Conservation (phyloP, 2,888 invertebrate genomes). For the Ptilodon capucinus region DNA sequence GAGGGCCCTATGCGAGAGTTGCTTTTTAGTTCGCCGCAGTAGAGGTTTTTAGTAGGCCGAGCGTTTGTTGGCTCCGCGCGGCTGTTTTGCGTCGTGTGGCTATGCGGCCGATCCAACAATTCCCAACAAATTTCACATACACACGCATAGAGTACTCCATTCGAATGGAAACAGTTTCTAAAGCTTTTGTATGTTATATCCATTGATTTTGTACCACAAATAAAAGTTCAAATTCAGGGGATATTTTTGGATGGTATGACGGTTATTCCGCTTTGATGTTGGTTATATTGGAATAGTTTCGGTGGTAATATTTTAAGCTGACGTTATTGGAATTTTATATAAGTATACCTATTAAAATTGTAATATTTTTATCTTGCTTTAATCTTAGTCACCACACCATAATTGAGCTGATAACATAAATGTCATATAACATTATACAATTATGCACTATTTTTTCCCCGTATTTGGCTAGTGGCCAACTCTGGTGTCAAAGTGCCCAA, state of each 20-base stretch:
- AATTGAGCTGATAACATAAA: no score
- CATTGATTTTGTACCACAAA: background rate
- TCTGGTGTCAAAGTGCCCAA: no score
- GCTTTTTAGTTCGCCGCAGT: slow-evolving; percentile 47
- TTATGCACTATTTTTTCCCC: no score
- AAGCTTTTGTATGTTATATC: background rate
- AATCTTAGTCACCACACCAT: no score
- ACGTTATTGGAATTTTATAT: background rate
- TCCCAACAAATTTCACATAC: background rate
- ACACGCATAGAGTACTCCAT: background rate
- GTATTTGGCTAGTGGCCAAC: no score
- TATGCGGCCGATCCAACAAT: background rate
- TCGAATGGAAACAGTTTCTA: background rate
- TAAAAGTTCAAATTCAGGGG: background rate
- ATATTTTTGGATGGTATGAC: background rate
- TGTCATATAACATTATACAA: no score
- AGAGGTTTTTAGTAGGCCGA: slow-evolving; percentile 46
- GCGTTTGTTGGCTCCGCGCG: slow-evolving; percentile 28
- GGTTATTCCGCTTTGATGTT: background rate
- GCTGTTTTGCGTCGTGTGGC: background rate
- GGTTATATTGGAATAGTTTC: background rate
- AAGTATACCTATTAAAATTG: no score
- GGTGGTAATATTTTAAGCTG: background rate
- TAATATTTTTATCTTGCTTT: no score
- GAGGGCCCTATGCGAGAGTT: slow-evolving; percentile 35